Base-by-base conservation (phyloP, 2,888 invertebrate genomes). In the Phorcus lineatus region DNA sequence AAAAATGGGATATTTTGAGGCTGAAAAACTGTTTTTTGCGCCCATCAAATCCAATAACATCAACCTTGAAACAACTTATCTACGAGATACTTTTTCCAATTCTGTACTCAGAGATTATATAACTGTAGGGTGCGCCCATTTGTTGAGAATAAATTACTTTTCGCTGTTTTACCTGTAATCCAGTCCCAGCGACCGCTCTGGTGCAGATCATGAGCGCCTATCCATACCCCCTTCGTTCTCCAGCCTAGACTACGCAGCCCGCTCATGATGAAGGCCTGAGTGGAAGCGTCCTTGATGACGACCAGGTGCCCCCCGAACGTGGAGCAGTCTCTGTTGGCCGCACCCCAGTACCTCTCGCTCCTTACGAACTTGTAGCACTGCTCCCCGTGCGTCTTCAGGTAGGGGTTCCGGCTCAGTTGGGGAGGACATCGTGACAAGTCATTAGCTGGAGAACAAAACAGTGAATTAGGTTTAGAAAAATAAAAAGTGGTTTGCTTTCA, bases 141-240 rank as follows among this genome's bases (percentile, higher is more conserved):
- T n/a, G n/a, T n/a, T n/a, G n/a, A n/a, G n/a, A n/a, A n/a, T n/a
- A n/a, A n/a, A n/a, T n/a, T n/a, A n/a, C n/a, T n/a, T n/a, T n/a
- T n/a, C n/a, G n/a, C n/a, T n/a, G n/a, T n/a, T n/a, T n/a, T 80
- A 90, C 91, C 88, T 62, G 87, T 86, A 0, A 88, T 84, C 92
- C 92, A 92, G 74, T 83, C 79, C 89, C 90, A 91, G 22, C 82
- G 40, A 62, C 84, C 78, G 74, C 91, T 91, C 7, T 82, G 74
- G n/a, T 84, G 67, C 11, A 78, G 70, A 79, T 92, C 92, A 17
- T 89, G 84, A 0, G 90, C 88, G n/a, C 92, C 92, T 19, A 91
- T 89, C 92, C 92, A 92, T 22, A 91, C 82, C 4, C 90, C 90
- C 67, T 90, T 88, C 40, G 84, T 86, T 0, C 79, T 81, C 89